Base-by-base conservation (phyloP, 2,888 invertebrate genomes). In the Erannis defoliaria region DNA sequence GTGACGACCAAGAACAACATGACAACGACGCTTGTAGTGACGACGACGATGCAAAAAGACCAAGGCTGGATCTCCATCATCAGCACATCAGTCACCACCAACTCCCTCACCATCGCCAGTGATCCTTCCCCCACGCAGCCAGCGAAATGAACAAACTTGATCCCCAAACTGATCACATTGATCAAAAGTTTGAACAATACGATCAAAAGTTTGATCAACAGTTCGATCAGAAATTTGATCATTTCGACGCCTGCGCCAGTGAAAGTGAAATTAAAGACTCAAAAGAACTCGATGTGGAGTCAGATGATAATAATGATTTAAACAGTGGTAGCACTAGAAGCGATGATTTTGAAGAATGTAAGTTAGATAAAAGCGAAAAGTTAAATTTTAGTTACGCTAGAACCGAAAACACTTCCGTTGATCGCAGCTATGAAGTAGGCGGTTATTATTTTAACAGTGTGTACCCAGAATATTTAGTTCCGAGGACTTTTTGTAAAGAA, bases 21-120 rank as follows among this genome's bases (percentile, higher is more conserved):
- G 95, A 95, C 76, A 94, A 95, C 75, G 95, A 95, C 75, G 89
- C 89, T 57, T 94, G 95, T 82, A 94, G 94, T 64, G 94, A 94
- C 72, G 94, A 93, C 58, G 94, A 95, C 66, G 95, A 95, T 50
- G 95, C 96, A 69, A 96, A 96, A 87, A 93, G 96, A 80, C 95
- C 95, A 64, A 86, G 95, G 62, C 93, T 95, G 49, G 95, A 95
- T 80, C 90, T 95, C 53, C 95, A 94, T 91, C 68, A 94, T 74
- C 94, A 94, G 66, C 88, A 89, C 77, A 76, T 88, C 68, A 73
- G 75, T 16, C 86, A 85, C 42, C 88, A 89, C 71, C 85, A 81
- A 62, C 70, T 86, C 45, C 86, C 86, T 0, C 90, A 86, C 51
- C 84, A 88, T 64, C 86, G 92, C 37, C 92, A 92, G 92, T 93